A percentile compares a stretch with the other conserved stretches of the same genome.
Conservation (phyloP, 2,888 invertebrate species). For the Dynastes tityus region DNA sequence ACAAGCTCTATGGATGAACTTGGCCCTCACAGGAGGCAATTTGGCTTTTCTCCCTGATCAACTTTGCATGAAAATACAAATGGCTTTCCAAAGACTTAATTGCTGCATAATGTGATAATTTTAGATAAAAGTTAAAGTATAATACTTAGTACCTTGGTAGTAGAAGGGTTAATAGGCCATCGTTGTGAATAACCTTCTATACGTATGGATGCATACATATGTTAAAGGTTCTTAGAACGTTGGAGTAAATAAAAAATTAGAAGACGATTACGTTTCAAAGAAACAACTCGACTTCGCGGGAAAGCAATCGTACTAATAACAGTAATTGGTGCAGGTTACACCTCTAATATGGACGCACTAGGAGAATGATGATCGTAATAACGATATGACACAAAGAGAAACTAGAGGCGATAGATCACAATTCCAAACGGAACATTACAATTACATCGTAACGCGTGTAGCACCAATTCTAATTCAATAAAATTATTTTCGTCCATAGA, state of each 20-base stretch:
- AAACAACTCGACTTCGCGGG: background rate
- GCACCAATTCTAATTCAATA: conserved; percentile 20
- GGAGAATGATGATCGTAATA: conserved; percentile 1
- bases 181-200: too few species aligned
- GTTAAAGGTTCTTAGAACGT: background rate
- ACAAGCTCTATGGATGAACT: too few species aligned
- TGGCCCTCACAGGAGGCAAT: too few species aligned
- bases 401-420: background rate
- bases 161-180: too few species aligned
- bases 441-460: conserved; percentile 4
- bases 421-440: background rate
- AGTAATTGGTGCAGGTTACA: conserved; percentile 3
- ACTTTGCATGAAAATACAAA: too few species aligned
- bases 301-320: background rate
- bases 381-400: conserved; percentile 16
- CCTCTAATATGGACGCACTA: background rate
- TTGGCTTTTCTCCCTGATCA: too few species aligned
- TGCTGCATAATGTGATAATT: too few species aligned
- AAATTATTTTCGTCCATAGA: conserved; percentile 18
- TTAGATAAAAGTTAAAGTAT: too few species aligned
- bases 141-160: too few species aligned
- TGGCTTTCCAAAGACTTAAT: too few species aligned
- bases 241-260: background rate
- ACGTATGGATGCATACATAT: background rate
- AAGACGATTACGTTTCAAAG: background rate